Percentiles rank a stretch among this genome's conserved stretches.
These are phyloP conservation scores for Pycnonotus jocosus DNA, from an alignment of 2,113 vertebrate species.

Conservation along the genomic window DNA sequence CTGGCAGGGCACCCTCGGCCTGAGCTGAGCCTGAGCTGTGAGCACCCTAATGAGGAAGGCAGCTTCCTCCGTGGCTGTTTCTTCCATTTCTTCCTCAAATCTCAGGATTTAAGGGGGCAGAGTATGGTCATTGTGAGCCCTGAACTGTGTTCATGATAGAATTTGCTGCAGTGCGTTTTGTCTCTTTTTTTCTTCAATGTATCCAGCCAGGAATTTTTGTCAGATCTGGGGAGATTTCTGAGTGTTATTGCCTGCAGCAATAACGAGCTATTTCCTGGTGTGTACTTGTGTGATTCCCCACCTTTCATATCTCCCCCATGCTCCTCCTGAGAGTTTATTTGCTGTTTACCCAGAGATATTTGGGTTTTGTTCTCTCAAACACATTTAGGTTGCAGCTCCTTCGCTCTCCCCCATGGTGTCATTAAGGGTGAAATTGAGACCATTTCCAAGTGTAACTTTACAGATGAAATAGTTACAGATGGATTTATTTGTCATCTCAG, in stretches of 20 bases:
- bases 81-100: not conserved
- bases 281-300: not conserved
- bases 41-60: not conserved
- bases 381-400: not conserved
- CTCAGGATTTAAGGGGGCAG: not conserved
- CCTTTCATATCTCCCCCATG: not conserved
- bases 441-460: not conserved
- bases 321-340: not conserved
- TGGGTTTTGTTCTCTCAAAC: not conserved
- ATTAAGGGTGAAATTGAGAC: not conserved
- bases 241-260: not conserved
- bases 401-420: not conserved
- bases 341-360: not conserved
- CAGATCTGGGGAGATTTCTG: not conserved
- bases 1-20: not conserved
- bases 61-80: not conserved
- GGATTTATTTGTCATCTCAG: not conserved
- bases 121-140: not conserved
- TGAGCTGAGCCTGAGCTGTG: not conserved
- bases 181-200: not conserved
- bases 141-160: not conserved
- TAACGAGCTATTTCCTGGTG: not conserved
- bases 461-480: not conserved
- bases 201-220: not conserved
- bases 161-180: not conserved